Conservation (phyloP, 2,888 invertebrate species). For the Rotaria sp. region DNA sequence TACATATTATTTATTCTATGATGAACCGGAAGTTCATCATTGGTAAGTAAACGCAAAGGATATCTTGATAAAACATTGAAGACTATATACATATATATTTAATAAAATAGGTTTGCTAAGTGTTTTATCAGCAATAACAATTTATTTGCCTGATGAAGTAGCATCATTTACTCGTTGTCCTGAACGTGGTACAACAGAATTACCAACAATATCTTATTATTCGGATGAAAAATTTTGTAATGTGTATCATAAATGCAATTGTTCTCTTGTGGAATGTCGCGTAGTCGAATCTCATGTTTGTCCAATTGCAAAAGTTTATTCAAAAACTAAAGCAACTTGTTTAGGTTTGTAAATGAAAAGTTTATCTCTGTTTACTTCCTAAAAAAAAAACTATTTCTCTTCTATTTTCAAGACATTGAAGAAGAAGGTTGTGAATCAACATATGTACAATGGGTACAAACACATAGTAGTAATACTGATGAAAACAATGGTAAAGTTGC, state of each 20-base stretch:
- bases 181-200: neutral
- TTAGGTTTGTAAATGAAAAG: neutral
- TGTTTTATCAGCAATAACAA: conserved; percentile 1
- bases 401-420: conserved; percentile 11
- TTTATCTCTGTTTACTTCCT: neutral
- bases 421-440: conserved; percentile 36
- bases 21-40: neutral
- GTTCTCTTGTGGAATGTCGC: neutral
- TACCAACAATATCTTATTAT: neutral
- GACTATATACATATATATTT: neutral
- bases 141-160: conserved; percentile 22
- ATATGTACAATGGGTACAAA: conserved; percentile 36
- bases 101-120: neutral
- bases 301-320: conserved; percentile 33
- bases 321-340: neutral
- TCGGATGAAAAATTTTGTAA: conserved; percentile 35
- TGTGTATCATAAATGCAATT: conserved; percentile 40
- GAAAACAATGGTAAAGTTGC: neutral
- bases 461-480: neutral
- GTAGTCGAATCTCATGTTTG: conserved; percentile 34
- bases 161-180: conserved; percentile 24
- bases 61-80: neutral
- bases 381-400: neutral
- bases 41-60: neutral
- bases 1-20: neutral